Evolutionary conservation across 2,113 vertebrate species (phyloP).

Genomic region (Gopherus evgoodei): DNA sequence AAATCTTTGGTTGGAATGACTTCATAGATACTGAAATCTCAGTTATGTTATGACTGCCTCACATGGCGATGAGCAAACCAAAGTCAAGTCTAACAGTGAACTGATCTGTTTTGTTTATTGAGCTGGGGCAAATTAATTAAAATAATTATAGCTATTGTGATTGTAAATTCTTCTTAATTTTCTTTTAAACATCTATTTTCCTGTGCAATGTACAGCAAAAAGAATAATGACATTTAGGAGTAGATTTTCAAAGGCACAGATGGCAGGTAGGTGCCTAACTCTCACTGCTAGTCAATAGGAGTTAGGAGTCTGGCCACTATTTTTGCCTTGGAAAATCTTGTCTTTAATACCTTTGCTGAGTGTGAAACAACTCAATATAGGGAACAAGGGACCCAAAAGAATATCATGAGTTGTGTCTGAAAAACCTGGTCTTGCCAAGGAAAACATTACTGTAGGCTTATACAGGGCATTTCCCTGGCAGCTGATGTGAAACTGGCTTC

Average conservation of each 20-base stretch:
- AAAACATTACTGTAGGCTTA: background rate
- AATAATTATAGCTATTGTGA: background rate
- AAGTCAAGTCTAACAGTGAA: background rate
- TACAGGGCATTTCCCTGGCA: background rate
- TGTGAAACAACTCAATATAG: background rate
- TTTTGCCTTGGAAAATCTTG: background rate
- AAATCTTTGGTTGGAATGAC: background rate
- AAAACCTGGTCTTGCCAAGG: background rate
- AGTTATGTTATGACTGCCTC: background rate
- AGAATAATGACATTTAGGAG: background rate
- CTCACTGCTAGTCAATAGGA: background rate
- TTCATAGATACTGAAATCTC: background rate
- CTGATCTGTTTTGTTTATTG: background rate
- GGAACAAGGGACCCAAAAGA: background rate
- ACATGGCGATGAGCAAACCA: background rate
- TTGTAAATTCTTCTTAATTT: background rate
- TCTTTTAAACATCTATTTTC: background rate
- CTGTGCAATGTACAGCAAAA: background rate
- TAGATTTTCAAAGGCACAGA: background rate
- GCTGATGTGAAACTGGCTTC: background rate
- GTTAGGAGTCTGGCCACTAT: background rate
- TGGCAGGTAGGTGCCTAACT: background rate
- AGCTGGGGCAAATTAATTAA: background rate
- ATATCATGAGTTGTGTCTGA: background rate
- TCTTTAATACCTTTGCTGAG: background rate